Base-by-base conservation (phyloP, 2,888 invertebrate genomes). In the Chironomus tentans region DNA sequence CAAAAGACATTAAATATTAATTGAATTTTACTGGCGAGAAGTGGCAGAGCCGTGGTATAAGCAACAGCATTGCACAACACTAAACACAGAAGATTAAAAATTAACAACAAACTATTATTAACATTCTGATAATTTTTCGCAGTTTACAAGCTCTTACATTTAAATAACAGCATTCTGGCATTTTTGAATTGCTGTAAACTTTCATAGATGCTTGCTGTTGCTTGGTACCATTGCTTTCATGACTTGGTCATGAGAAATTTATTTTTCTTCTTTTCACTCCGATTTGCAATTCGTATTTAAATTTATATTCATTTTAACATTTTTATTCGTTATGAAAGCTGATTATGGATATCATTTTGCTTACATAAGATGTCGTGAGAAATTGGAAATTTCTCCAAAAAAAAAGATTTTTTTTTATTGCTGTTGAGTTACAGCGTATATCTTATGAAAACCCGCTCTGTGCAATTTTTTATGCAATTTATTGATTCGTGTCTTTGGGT, bases 1-100 rank as follows among this genome's bases (percentile, higher is more conserved):
- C 65, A 74, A 74, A 74, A 68, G 74, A 74, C 74, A 74, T 74
- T 74, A 74, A 74, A 68, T 74, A 74, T 74, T 65, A 74, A 74
- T 74, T 74, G 68, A 74, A 74, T 68, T 74, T 74, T 22, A 62
- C 74, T 65, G 65, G 73, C 73, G 65, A 47, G 6, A 38, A 28
- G 13, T 5, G 18, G 46, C 15, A 68, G 38, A 38, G 38, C 2
- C 38, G 10, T 38, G 38, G 38, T 38, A 10, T 38, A 38, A 18
- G 65, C 65, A 65, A 65, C 18, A 65, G 56, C 56, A 22, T 22
- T 46, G 68, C 38, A 22, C 38, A 65, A 65, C n/a, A 24, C 13
- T 68, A 46, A 68, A 22, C 24, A 61, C 47, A 74, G 48, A n/a
- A 47, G 74, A 65, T 74, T 74, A 74, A 74, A 46, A 68, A 68